Base-by-base conservation (phyloP, 2,888 invertebrate species). In the Schrankia costaestrigalis region DNA sequence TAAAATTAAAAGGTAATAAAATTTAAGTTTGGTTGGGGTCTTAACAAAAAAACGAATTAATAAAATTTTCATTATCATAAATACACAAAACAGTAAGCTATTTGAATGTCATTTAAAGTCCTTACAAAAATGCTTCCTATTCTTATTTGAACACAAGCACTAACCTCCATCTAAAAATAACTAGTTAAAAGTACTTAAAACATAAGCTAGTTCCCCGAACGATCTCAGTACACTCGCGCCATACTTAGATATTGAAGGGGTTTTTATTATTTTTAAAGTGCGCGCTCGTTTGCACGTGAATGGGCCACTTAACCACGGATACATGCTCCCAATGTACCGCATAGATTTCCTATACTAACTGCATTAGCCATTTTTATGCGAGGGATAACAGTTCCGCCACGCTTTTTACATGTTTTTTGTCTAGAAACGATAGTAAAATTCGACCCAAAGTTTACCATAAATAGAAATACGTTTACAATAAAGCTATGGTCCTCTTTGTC, bases 281-380 rank as follows among this genome's bases (percentile, higher is more conserved):
- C 75, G 71, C 79, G 82, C 84, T 83, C 89, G 89, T 89, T 89
- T 89, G 89, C 87, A 88, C 83, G 87, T 77, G 87, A 89, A 89
- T 89, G 78, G 83, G 78, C 86, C 86, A 88, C 89, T 89, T 89
- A 88, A 79, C 87, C 86, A 84, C 86, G 86, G 68, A 83, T 78
- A 77, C 75, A 71, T 65, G 67, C 66, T 56, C 71, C 68, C 70
- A 58, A 63, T 71, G 64, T 70, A 59, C 48, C 52, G 63, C 58
- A 56, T 56, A 72, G 64, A 69, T 69, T 73, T 75, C 75, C 72
- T 72, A 65, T 71, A 74, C 71, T 73, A 71, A 74, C 72, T 71
- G 69, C 75, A 73, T 78, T 80, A 78, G 70, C 67, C 68, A 74
- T 72, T 68, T 83, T 78, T 83, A 83, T 76, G 81, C 55, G 64